Conservation (phyloP, 2,113 vertebrate genomes). For the Cinclus mexicanus region DNA sequence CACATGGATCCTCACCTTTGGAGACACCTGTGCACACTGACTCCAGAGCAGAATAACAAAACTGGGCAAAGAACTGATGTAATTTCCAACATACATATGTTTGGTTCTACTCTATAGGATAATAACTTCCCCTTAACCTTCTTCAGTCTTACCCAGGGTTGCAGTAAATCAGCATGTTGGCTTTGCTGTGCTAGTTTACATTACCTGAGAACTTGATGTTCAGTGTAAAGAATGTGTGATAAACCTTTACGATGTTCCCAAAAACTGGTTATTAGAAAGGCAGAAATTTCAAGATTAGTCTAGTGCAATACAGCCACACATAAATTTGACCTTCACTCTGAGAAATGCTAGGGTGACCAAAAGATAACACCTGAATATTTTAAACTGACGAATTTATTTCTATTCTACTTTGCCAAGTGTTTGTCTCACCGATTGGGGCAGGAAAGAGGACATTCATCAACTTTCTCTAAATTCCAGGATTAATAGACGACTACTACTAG, state of each 20-base stretch:
- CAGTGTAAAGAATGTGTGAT: neutral
- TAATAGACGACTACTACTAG: neutral
- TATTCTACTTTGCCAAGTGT: neutral
- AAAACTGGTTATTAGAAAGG: neutral
- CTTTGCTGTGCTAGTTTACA: neutral
- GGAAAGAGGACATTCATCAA: neutral
- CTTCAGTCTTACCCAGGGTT: neutral
- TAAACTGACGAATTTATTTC: neutral
- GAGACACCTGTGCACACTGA: neutral
- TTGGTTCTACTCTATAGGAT: neutral
- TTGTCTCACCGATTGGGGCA: neutral
- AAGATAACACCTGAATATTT: neutral
- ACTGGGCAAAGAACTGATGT: neutral
- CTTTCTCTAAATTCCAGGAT: neutral
- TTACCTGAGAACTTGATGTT: neutral
- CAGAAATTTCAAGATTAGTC: neutral
- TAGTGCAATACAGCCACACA: neutral
- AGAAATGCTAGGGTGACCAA: neutral
- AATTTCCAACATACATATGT: neutral
- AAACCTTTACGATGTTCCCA: neutral
- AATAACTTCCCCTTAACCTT: neutral
- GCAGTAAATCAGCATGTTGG: neutral
- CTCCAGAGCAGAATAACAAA: neutral
- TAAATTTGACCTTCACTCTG: neutral
- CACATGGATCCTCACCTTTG: neutral